Base-by-base conservation (phyloP, 2,888 invertebrate genomes). In the Pseudanteris insignis region DNA sequence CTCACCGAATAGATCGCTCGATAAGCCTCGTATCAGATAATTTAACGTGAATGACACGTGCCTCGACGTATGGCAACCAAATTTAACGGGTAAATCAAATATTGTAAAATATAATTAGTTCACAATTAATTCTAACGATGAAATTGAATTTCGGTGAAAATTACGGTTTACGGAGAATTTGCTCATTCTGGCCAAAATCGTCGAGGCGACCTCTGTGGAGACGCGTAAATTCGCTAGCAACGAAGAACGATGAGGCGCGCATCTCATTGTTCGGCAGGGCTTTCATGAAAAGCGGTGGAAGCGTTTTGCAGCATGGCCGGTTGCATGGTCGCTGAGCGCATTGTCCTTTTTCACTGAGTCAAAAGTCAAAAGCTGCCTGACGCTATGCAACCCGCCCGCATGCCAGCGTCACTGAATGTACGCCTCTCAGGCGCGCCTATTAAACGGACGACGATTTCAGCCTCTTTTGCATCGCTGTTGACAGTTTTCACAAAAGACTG, bases 281-380 rank as follows among this genome's bases (percentile, higher is more conserved):
- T 48, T 59, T 53, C 47, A 51, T 59, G 51, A 40, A 59, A 59
- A 51, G 46, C 51, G 37, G 43, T 48, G 32, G 50, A 57, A 57
- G 32, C 48, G 50, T 47, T 59, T 53, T 41, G 46, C 41, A 47
- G 53, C 32, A 51, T 28, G 44, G 48, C 36, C 26, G 55, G 47
- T 25, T 55, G 47, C 46, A 40, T 55, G 58, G 41, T 58, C 36
- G 40, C 15, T 50, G 44, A 44, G 38, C 36, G 46, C 36, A 51
- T 59, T 51, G 58, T 59, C 30, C 57, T 37, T 55, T 47, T 47
- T 29, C 34, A 55, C 10, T 41, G 38, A 44, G 46, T 38, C 40
- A 51, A 51, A 51, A 59, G 59, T 51, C 59, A 51, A 59, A 59
- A 59, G 59, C 59, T 41, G 51, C 59, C 59, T 46, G 46, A 24